Evolutionary conservation across 2,888 invertebrate species (phyloP), one percentile per base, ranked within the genome.

Genomic region (Synanthedon vespiformis): DNA sequence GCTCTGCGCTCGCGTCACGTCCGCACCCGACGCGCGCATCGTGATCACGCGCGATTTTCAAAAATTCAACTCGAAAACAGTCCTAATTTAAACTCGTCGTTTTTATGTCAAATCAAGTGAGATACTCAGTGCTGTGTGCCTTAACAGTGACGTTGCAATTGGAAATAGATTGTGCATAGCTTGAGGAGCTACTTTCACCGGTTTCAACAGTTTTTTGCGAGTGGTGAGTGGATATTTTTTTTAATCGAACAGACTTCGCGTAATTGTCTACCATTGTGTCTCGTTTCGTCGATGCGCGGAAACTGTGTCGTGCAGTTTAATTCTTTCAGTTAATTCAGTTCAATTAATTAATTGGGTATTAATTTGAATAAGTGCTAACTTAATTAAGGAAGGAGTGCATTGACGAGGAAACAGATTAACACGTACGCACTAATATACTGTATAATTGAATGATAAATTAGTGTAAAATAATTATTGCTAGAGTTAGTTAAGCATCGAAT

Each of bases 181-280:
- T 66, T 59, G 60, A 63, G 60, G 62, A 63, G 53, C 60, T 54
- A 74, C 77, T 80, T 78, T 81, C 78, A 74, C 80, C 71, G 63
- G 56, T 58, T 51, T 58, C 65, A 63, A 69, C 70, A 62, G 67
- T 80, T 83, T 55, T 79, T 83, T 77, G 80, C 80, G 72, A 82
- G 65, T 64, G 83, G 84, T 85, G 69, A 84, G 86, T 80, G 70
- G 70, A 74, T 73, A 74, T 72, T 64, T 66, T 48, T 70, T 78
- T 80, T 79, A 72, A 78, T 76, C 70, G 67, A 64, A 34, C 34
- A 34, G 34, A 64, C 59, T 57, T 71, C 68, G 67, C 74, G 73
- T 76, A 77, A 76, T 77, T 74, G 68, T 72, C 64, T 61, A 60
- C 50, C 47, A 48, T 70, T 54, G 61, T 54, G 59, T 63, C 67